Evolutionary conservation across 2,113 vertebrate genomes (phyloP).

Genomic region (Sander lucioperca): DNA sequence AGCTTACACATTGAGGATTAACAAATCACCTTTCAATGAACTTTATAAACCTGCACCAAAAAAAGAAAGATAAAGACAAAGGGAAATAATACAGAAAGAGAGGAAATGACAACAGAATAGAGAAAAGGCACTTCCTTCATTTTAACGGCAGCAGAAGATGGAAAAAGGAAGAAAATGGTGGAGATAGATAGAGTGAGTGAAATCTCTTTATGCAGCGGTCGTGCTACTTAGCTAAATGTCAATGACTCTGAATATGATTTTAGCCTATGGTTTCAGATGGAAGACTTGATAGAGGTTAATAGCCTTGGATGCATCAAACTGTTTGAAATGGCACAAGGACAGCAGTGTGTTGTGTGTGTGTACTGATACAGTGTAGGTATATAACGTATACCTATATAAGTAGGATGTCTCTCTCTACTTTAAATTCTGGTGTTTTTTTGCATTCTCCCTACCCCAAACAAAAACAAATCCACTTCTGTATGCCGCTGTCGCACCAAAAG

Average conservation of each 20-base stretch:
- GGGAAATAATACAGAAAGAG: not conserved
- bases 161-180: conserved; percentile 19
- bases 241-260: conserved; percentile 74
- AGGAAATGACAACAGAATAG: conserved; percentile 37
- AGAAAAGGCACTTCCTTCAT: conserved; percentile 14
- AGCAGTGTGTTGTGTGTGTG: conserved; percentile 18
- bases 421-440: too few species aligned
- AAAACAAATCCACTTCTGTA: too few species aligned
- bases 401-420: too few species aligned
- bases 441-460: too few species aligned
- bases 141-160: not conserved
- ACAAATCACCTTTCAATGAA: conserved; percentile 54
- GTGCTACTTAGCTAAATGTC: conserved; percentile 66
- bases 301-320: conserved; percentile 52
- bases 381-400: not conserved
- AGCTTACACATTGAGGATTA: conserved; percentile 48
- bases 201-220: conserved; percentile 31
- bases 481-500: too few species aligned
- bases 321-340: conserved; percentile 46
- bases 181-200: conserved; percentile 24
- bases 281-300: conserved; percentile 63
- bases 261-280: conserved; percentile 66
- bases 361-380: not conserved
- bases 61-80: conserved; percentile 10
- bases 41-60: conserved; percentile 44